Conservation (phyloP, 2,797 vertebrate species). For the Pipistrellus pygmaeus region DNA sequence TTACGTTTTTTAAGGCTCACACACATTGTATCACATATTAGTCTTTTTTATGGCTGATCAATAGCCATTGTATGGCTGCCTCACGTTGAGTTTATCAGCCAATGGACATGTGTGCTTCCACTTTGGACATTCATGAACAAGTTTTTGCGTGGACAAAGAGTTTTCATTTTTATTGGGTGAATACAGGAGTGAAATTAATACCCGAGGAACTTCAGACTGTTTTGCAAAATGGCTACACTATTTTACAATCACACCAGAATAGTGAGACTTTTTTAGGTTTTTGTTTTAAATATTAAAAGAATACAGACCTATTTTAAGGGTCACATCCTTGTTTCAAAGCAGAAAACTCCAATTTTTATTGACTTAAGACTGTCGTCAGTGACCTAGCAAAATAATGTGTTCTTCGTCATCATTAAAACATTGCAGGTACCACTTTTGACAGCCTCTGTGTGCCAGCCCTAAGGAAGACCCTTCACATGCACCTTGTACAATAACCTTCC, state of each 20-base stretch:
- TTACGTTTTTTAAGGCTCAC: neutral
- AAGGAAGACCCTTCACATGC: neutral
- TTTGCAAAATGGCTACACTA: neutral
- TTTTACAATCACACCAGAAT: neutral
- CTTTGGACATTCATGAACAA: fast-evolving
- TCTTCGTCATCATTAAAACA: neutral
- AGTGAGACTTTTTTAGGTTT: neutral
- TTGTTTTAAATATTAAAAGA: neutral
- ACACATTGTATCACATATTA: fast-evolving
- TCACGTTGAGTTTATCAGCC: too few relatives aligned
- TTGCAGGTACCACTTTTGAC: fast-evolving
- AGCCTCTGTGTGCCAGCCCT: neutral
- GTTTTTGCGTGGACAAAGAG: neutral
- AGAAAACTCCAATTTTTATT: neutral
- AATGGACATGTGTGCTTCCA: neutral
- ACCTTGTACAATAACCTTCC: fast-evolving
- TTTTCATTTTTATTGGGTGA: neutral
- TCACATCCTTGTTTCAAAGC: neutral
- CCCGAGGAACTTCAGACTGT: neutral
- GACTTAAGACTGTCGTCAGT: neutral
- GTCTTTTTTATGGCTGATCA: neutral
- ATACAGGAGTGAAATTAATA: neutral
- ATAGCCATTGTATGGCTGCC: fast-evolving
- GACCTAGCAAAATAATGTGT: neutral
- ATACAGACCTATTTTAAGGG: neutral